Conservation (phyloP, 1,140 invertebrate species). For the Varroa destructor region DNA sequence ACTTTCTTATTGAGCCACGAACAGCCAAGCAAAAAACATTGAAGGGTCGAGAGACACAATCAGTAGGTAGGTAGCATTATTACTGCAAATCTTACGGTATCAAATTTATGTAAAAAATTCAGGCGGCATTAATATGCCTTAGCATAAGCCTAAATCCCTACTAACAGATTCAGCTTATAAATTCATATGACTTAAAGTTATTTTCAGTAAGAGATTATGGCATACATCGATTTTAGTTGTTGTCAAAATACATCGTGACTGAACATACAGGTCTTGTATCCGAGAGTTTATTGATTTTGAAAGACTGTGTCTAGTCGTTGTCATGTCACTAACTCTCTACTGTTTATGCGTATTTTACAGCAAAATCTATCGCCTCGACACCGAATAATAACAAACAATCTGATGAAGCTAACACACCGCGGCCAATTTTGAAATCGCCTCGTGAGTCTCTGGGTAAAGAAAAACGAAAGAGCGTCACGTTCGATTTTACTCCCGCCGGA, state of each 20-base stretch:
- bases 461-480: conserved; percentile 5
- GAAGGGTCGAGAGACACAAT: neutral
- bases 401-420: neutral
- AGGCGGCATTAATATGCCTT: too few species aligned
- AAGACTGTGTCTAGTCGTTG: too few species aligned
- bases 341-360: neutral
- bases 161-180: too few species aligned
- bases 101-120: too few species aligned
- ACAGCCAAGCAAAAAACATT: neutral
- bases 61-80: neutral
- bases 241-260: too few species aligned
- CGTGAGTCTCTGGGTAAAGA: conserved; percentile 17
- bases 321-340: too few species aligned
- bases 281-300: too few species aligned
- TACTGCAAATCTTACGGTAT: neutral
- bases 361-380: neutral
- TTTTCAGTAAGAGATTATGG: too few species aligned
- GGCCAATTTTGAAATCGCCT: conserved; percentile 3
- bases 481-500: conserved; percentile 6
- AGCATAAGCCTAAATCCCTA: too few species aligned
- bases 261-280: too few species aligned
- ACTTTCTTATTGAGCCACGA: neutral
- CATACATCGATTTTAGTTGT: too few species aligned
- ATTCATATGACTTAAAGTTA: too few species aligned
- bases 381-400: neutral